A percentile compares a stretch with the other conserved stretches of the same genome.
Conservation (phyloP, 2,888 invertebrate species). For the Tubiluchus corallicola region DNA sequence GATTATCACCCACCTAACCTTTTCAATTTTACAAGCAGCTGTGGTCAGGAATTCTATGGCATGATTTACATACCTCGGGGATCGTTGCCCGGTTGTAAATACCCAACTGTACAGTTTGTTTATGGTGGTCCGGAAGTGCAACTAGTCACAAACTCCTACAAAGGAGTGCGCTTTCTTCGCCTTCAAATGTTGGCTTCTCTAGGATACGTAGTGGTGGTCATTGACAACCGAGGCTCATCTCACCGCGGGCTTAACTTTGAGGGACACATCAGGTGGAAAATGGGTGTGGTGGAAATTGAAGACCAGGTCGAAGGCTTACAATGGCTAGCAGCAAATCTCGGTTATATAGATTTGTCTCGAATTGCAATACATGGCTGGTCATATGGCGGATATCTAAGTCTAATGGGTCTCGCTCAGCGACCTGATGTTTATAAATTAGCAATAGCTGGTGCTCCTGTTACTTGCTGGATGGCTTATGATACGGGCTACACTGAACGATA, state of each 20-base stretch:
- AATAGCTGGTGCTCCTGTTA: slow-evolving; percentile 92
- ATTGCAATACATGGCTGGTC: slow-evolving; percentile 98
- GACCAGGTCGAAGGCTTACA: slow-evolving; percentile 88
- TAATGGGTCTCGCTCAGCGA: slow-evolving; percentile 79
- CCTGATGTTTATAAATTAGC: slow-evolving; percentile 79
- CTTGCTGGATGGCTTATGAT: slow-evolving; percentile 91
- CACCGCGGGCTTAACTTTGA: slow-evolving; percentile 84
- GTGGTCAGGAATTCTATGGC: slow-evolving; percentile 54
- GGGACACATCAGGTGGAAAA: slow-evolving; percentile 62
- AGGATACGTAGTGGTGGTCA: slow-evolving; percentile 85
- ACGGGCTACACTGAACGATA: slow-evolving; percentile 97
- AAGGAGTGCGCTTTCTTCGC: slow-evolving; percentile 49
- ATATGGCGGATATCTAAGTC: slow-evolving; percentile 85
- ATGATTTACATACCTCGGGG: slow-evolving; percentile 73
- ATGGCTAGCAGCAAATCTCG: slow-evolving; percentile 53
- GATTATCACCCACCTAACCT: slow-evolving; percentile 47
- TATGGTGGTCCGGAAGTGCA: slow-evolving; percentile 98
- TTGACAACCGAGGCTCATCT: slow-evolving; percentile 86
- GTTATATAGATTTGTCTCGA: slow-evolving; percentile 72
- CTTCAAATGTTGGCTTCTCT: slow-evolving; percentile 87
- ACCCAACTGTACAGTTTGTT: slow-evolving; percentile 86
- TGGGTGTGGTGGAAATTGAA: slow-evolving; percentile 81
- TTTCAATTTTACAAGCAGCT: slow-evolving; percentile 33
- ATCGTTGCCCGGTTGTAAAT: slow-evolving; percentile 39
- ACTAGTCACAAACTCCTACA: slow-evolving; percentile 83